These are phyloP conservation scores for Micrasema minimum DNA, from an alignment of 1,140 invertebrate genomes.

Conservation along the genomic window DNA sequence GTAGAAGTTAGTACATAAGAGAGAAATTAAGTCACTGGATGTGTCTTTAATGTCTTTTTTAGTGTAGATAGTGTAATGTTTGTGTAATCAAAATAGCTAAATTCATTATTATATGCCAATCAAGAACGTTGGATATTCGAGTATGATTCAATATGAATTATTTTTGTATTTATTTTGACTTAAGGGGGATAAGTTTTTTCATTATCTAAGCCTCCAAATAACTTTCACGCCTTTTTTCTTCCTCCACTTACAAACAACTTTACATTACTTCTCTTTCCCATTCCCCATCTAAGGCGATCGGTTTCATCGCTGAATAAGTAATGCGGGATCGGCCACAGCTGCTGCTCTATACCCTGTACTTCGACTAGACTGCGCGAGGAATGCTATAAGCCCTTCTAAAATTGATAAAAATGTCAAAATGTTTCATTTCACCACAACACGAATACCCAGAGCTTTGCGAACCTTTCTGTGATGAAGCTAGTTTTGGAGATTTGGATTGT, in stretches of 20 bases:
- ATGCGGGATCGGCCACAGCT: slow-evolving; percentile 44
- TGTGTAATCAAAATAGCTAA: no score
- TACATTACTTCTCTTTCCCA: not conserved
- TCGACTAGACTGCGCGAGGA: not conserved
- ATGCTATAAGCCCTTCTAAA: not conserved
- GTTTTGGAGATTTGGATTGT: not conserved
- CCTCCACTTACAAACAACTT: not conserved
- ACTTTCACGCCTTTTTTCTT: not conserved
- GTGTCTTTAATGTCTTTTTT: no score
- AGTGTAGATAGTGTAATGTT: no score
- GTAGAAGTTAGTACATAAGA: no score
- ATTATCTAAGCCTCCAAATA: no score
- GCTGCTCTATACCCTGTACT: slow-evolving; percentile 22
- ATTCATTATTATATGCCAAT: no score
- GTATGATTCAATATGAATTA: no score
- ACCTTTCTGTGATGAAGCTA: no score
- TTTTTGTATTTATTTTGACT: not conserved
- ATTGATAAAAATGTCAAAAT: no score
- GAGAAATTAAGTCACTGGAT: no score
- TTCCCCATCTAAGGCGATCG: slow-evolving; percentile 33
- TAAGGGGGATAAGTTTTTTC: not conserved
- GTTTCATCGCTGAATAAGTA: slow-evolving; percentile 48
- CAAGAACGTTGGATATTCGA: no score
- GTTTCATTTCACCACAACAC: not conserved
- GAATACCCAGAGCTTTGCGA: not conserved